A percentile compares a stretch with the other conserved stretches of the same genome.
Conservation (phyloP, 2,797 vertebrate species). For the Gymnothorax javanicus region DNA sequence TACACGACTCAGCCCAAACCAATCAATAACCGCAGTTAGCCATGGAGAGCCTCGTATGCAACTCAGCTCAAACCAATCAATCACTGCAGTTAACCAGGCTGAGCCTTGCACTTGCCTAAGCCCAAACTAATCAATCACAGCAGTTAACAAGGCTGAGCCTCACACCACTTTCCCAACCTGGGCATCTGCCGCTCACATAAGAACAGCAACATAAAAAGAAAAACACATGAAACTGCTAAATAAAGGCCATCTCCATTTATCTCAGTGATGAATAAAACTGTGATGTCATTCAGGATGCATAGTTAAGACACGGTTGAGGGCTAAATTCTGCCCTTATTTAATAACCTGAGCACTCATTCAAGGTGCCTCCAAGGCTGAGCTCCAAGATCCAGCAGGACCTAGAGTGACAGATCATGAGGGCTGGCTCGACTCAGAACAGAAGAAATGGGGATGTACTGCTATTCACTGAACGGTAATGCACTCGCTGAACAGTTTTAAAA, state of each 20-base stretch:
- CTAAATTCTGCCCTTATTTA: not conserved
- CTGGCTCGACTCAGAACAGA: not conserved
- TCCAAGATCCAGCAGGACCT: not conserved
- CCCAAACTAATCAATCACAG: too few relatives aligned
- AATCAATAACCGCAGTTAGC: too few relatives aligned
- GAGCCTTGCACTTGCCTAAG: too few relatives aligned
- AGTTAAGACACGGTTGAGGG: not conserved
- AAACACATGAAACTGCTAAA: not conserved
- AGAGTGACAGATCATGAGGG: not conserved
- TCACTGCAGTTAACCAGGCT: slow-evolving; percentile 13
- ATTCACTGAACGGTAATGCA: not conserved
- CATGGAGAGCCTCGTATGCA: too few relatives aligned
- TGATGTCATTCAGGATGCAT: not conserved
- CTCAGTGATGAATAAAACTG: not conserved
- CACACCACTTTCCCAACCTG: too few relatives aligned
- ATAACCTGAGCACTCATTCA: not conserved
- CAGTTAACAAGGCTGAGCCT: too few relatives aligned
- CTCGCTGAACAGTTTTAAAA: not conserved
- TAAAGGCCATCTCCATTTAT: not conserved
- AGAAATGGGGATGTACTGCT: not conserved
- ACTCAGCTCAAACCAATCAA: slow-evolving; percentile 16
- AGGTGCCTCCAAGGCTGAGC: not conserved
- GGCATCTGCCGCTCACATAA: too few relatives aligned
- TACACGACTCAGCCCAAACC: too few relatives aligned
- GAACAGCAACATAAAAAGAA: not conserved